These are phyloP conservation scores for Pocillopora verrucosa DNA, from an alignment of 64 coral and sea anemone genomes.

Conservation along the genomic window DNA sequence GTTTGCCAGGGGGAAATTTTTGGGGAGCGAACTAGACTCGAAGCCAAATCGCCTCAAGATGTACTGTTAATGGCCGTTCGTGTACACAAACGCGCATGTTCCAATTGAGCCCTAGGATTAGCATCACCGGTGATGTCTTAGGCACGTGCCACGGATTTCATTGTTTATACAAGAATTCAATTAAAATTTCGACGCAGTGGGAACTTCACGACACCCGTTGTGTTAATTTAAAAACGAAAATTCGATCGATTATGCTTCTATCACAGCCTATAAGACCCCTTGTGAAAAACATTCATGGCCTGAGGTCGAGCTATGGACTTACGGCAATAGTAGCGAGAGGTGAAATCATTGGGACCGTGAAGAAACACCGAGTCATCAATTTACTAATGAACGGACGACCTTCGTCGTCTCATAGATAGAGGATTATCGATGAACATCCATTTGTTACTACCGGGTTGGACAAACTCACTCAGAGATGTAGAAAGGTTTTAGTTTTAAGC, in stretches of 20 bases:
- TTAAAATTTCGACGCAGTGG: slow-evolving; percentile 47
- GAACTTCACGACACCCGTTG: slow-evolving; percentile 32
- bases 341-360: not conserved
- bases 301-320: not conserved
- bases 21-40: too few species aligned
- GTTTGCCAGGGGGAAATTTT: not conserved
- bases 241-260: not conserved
- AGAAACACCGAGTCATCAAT: not conserved
- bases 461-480: not conserved
- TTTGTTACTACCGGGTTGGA: not conserved
- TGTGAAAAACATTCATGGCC: not conserved
- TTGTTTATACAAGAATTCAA: slow-evolving; percentile 77
- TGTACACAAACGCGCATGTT: not conserved
- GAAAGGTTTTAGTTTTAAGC: not conserved
- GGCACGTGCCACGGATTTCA: slow-evolving; percentile 72
- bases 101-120: not conserved
- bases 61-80: not conserved
- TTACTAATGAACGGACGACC: not conserved
- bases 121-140: not conserved
- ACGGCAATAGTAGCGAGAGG: not conserved
- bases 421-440: not conserved
- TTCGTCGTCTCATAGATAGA: not conserved
- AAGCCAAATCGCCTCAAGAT: not conserved
- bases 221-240: not conserved
- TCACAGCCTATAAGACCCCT: not conserved